phyloP scores from a whole-genome alignment of 2,888 invertebrate species.

The Endotricha flammealis region DNA sequence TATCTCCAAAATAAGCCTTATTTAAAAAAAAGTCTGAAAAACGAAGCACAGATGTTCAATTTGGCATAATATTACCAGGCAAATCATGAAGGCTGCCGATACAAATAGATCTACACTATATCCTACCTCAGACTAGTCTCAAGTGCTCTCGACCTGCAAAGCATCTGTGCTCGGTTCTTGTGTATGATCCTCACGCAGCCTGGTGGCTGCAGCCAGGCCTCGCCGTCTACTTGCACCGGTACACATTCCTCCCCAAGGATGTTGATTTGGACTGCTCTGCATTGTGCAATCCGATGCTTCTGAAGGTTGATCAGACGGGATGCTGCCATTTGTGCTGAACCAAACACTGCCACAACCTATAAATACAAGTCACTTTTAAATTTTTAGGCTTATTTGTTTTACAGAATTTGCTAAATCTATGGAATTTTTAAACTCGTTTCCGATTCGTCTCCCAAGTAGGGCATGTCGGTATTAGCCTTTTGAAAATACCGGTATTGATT shows the following conservation, averaged over 20 bases:
- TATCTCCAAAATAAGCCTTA: too few relatives aligned
- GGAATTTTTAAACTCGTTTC: too few relatives aligned
- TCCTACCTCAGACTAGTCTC: conserved; percentile 89
- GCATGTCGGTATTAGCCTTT: too few relatives aligned
- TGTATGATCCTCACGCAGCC: conserved; percentile 97
- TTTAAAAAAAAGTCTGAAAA: too few relatives aligned
- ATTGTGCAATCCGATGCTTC: conserved; percentile 98
- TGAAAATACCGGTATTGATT: too few relatives aligned
- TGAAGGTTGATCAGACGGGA: conserved; percentile 96
- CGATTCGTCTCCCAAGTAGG: too few relatives aligned
- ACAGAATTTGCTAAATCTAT: too few relatives aligned
- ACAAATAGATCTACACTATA: conserved; percentile 15
- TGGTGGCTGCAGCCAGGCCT: conserved; percentile 98
- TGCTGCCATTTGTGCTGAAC: conserved; percentile 98
- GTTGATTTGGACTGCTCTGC: conserved; percentile 96
- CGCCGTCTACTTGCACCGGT: conserved; percentile 95
- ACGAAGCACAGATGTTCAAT: too few relatives aligned
- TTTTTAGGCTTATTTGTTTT: too few relatives aligned
- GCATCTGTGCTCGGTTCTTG: conserved; percentile 98
- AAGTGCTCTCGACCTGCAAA: conserved; percentile 92
- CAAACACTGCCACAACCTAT: conserved; percentile 93
- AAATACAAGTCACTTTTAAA: background rate
- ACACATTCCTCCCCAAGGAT: conserved; percentile 95
- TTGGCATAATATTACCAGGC: background rate
- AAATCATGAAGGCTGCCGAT: background rate